Conservation (phyloP, 2,113 vertebrate genomes). For the Guaruba guarouba region DNA sequence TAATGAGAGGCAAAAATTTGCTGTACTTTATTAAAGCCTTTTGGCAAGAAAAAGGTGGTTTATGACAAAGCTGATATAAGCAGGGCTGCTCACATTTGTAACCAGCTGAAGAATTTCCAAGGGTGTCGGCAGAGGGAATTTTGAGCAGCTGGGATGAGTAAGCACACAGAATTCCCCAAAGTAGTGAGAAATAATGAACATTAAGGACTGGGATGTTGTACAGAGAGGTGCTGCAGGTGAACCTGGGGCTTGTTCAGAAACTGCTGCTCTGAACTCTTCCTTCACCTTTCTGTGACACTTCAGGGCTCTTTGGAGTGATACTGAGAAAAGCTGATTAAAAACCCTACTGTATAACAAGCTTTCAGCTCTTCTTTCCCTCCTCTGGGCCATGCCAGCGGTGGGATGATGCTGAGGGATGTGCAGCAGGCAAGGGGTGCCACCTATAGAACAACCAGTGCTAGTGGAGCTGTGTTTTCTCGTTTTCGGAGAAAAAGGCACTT, state of each 20-base stretch:
- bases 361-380: neutral
- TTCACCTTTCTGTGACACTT: neutral
- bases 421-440: constrained; percentile 1
- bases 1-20: neutral
- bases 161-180: neutral
- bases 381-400: accelerated
- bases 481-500: accelerated
- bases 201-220: neutral
- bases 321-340: neutral
- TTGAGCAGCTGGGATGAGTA: neutral
- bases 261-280: neutral
- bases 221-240: neutral
- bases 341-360: accelerated
- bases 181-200: accelerated
- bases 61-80: neutral
- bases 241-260: neutral
- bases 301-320: neutral
- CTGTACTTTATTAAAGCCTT: neutral
- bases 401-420: neutral
- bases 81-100: neutral
- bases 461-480: neutral
- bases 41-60: neutral
- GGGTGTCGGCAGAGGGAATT: neutral
- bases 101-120: neutral
- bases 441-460: neutral